Conservation (phyloP, 2,797 vertebrate genomes). For the Sebastes paucispinis region DNA sequence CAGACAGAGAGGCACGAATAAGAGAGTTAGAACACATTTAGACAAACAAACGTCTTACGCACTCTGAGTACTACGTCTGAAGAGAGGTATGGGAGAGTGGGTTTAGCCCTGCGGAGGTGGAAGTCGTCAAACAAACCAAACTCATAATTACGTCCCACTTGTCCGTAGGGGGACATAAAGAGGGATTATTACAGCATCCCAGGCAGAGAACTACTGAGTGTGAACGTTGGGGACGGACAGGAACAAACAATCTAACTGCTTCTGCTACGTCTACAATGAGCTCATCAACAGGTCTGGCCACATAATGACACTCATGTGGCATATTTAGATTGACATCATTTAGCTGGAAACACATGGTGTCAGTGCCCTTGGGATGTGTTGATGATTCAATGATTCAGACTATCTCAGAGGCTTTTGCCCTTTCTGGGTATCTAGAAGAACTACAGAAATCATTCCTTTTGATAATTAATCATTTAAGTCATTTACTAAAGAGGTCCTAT, state of each 20-base stretch:
- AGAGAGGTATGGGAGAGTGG: conserved; percentile 10
- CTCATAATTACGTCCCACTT: conserved; percentile 3
- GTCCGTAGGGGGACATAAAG: not conserved
- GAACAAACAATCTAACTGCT: not conserved
- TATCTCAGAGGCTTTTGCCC: not conserved
- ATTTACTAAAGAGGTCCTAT: not conserved
- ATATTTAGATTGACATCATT: not conserved
- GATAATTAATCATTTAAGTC: not conserved
- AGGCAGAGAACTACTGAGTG: conserved; percentile 18
- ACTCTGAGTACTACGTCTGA: not conserved
- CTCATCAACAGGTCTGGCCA: conserved; percentile 9
- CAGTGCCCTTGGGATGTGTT: not conserved
- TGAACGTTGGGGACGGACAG: not conserved
- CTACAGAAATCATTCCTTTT: not conserved
- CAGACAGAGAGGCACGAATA: not conserved
- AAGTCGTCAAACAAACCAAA: conserved; percentile 31
- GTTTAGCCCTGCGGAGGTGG: not conserved
- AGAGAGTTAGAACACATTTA: not conserved
- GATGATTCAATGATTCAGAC: not conserved
- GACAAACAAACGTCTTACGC: not conserved
- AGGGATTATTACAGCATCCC: conserved; percentile 40
- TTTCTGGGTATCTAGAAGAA: not conserved
- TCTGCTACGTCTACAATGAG: not conserved
- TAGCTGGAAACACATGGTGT: not conserved
- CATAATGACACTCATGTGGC: not conserved